These are phyloP conservation scores for Menidia beryllina DNA, from an alignment of 2,113 vertebrate species.

Conservation along the genomic window DNA sequence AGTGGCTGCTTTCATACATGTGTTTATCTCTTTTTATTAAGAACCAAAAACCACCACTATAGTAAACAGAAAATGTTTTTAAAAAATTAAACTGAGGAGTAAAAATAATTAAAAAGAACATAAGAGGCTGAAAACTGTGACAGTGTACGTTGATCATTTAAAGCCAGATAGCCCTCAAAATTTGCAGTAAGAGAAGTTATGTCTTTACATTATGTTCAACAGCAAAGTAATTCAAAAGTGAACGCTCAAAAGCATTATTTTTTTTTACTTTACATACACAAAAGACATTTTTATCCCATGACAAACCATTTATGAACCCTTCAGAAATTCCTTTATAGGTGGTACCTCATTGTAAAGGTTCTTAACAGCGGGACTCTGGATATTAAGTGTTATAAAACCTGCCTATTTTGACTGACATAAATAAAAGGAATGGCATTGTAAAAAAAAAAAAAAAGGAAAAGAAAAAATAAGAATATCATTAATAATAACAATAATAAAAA, in stretches of 20 bases:
- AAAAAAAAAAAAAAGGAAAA: slow-evolving; percentile 81
- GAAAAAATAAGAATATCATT: slow-evolving; percentile 66
- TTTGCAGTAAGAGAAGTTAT: neutral
- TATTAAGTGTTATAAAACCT: slow-evolving; percentile 84
- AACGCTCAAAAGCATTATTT: neutral
- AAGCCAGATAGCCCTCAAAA: neutral
- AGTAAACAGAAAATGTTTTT: neutral
- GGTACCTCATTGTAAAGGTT: slow-evolving; percentile 72
- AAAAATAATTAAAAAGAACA: neutral
- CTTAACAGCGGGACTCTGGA: slow-evolving; percentile 76
- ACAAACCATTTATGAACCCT: slow-evolving; percentile 70
- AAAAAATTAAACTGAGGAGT: neutral
- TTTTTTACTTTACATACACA: neutral
- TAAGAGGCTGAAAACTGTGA: neutral
- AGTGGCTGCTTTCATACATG: slow-evolving; percentile 17
- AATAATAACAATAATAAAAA: slow-evolving; percentile 84
- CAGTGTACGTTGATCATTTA: neutral
- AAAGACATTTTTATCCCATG: neutral
- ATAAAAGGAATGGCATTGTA: slow-evolving; percentile 92
- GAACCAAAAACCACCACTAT: neutral
- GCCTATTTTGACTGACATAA: slow-evolving; percentile 85
- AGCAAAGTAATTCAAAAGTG: slow-evolving; percentile 1
- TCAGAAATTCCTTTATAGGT: slow-evolving; percentile 66
- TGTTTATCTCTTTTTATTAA: neutral
- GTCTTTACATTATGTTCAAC: neutral